phyloP scores from a whole-genome alignment of 2,797 vertebrate genomes.

The Eleutherodactylus coqui region DNA sequence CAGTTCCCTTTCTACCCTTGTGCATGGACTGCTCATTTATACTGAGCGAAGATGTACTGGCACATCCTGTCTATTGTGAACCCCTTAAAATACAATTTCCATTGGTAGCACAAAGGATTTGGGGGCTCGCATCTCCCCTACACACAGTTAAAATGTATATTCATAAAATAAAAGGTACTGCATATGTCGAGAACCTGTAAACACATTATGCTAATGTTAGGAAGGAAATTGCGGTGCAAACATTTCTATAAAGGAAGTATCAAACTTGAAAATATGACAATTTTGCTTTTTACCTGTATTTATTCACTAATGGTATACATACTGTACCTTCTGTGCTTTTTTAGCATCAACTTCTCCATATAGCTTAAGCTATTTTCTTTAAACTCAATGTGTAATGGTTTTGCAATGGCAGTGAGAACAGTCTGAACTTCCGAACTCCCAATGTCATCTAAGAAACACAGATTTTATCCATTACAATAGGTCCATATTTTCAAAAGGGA shows the following conservation, averaged over 20 bases:
- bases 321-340: constrained; percentile 87
- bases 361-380: constrained; percentile 81
- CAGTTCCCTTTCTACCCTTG: too few relatives aligned
- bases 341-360: constrained; percentile 90
- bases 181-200: neutral
- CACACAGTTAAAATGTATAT: neutral
- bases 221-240: neutral
- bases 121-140: neutral
- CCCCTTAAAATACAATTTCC: neutral
- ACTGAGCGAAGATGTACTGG: too few relatives aligned
- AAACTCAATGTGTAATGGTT: constrained; percentile 83
- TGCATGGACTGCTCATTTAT: too few relatives aligned
- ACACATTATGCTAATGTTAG: neutral
- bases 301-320: neutral
- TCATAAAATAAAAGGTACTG: neutral
- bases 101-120: neutral
- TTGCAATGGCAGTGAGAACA: constrained; percentile 66
- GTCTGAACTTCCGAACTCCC: constrained; percentile 75
- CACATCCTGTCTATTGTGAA: neutral
- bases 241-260: neutral
- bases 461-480: constrained; percentile 8
- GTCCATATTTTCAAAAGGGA: neutral
- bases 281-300: neutral
- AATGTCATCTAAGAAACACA: constrained; percentile 67
- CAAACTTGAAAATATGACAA: neutral